phyloP scores from a whole-genome alignment of 2,113 vertebrate species.

The Beaufortia kweichowensis region DNA sequence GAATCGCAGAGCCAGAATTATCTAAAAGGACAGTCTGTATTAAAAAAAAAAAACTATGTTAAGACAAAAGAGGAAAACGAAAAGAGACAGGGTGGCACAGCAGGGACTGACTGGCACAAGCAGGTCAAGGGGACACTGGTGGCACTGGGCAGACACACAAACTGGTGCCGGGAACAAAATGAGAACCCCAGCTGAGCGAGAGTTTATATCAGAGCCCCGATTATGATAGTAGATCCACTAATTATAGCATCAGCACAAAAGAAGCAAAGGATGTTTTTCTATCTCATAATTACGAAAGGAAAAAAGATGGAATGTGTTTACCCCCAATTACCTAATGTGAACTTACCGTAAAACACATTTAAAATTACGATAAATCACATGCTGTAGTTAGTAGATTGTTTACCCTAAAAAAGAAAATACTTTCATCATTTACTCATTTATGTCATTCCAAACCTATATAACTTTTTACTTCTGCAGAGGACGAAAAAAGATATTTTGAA shows the following conservation, averaged over 20 bases:
- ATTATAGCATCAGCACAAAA: conserved; percentile 64
- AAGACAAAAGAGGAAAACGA: not conserved
- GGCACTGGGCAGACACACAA: conserved; percentile 12
- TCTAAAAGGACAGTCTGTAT: not conserved
- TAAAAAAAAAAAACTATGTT: not conserved
- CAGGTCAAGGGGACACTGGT: too few species aligned
- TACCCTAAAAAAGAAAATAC: too few species aligned
- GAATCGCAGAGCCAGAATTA: too few species aligned
- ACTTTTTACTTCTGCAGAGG: too few species aligned
- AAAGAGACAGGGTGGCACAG: not conserved
- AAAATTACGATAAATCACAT: too few species aligned
- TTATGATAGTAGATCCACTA: conserved; percentile 62
- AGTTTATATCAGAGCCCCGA: conserved; percentile 50
- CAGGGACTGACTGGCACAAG: too few species aligned
- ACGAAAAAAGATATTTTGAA: too few species aligned
- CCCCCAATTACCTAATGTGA: not conserved
- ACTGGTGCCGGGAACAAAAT: conserved; percentile 56
- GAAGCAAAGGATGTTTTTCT: conserved; percentile 29
- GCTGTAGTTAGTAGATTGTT: too few species aligned
- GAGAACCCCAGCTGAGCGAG: conserved; percentile 65
- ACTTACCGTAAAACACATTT: conserved; percentile 11
- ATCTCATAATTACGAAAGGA: conserved; percentile 11
- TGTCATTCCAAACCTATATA: too few species aligned
- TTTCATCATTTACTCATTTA: too few species aligned
- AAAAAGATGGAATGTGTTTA: conserved; percentile 32